Evolutionary conservation across 2,888 invertebrate species (phyloP).

Genomic region (Venusia cambrica): DNA sequence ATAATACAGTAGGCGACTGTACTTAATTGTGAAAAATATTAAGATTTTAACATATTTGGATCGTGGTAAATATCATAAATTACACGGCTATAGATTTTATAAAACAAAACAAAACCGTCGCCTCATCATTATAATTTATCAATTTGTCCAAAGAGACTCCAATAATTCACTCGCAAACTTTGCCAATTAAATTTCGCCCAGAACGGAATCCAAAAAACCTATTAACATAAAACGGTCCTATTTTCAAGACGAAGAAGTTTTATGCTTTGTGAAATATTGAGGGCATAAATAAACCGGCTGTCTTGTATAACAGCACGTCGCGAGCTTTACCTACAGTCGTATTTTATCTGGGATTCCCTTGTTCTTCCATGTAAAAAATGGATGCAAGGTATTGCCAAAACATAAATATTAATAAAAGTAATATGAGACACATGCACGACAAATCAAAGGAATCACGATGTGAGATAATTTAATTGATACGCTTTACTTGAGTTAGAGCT

Average conservation of each 20-base stretch:
- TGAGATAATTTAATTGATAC: too few relatives aligned
- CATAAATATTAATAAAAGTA: too few relatives aligned
- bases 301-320: slow-evolving; percentile 75
- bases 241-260: slow-evolving; percentile 71
- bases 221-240: slow-evolving; percentile 74
- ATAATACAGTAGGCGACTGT: too few relatives aligned
- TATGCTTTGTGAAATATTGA: slow-evolving; percentile 79
- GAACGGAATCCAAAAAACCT: slow-evolving; percentile 52
- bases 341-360: slow-evolving; percentile 73
- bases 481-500: too few relatives aligned
- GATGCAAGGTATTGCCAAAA: slow-evolving; percentile 40
- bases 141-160: slow-evolving; percentile 23
- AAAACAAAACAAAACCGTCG: slow-evolving; percentile 8
- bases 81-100: background rate
- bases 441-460: too few relatives aligned
- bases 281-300: slow-evolving; percentile 74
- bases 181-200: slow-evolving; percentile 36
- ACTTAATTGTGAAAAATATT: too few relatives aligned
- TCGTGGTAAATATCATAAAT: too few relatives aligned
- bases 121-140: slow-evolving; percentile 17
- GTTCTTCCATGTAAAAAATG: slow-evolving; percentile 66
- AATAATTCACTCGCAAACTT: slow-evolving; percentile 32
- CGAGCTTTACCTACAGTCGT: slow-evolving; percentile 61
- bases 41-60: too few relatives aligned
- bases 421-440: too few relatives aligned